Percentiles rank a stretch among this genome's conserved stretches.
Evolutionary conservation across 2,113 vertebrate genomes (phyloP).

Genomic region (Leptodactylus fuscus): DNA sequence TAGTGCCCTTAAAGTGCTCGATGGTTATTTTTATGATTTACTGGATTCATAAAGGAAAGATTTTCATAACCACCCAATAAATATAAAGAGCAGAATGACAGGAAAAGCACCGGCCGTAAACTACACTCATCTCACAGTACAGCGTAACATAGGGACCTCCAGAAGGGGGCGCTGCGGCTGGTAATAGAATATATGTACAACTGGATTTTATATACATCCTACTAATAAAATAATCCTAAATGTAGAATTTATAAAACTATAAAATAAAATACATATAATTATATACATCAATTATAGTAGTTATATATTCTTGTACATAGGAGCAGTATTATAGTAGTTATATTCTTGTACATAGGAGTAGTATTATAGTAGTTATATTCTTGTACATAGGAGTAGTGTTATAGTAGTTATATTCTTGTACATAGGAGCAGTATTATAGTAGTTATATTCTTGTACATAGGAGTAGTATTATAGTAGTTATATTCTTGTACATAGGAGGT

Average conservation of each 20-base stretch:
- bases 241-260: no score
- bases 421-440: background rate
- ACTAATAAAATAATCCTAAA: background rate
- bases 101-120: background rate
- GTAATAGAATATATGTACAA: background rate
- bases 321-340: background rate
- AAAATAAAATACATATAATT: no score
- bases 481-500: no score
- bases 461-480: background rate
- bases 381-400: background rate
- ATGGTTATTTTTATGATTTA: slow-evolving; percentile 31
- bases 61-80: background rate
- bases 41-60: background rate
- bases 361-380: slow-evolving; percentile 7
- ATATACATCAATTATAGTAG: no score
- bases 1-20: background rate
- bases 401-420: no score
- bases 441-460: background rate
- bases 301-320: background rate
- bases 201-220: background rate
- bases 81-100: background rate
- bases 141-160: background rate
- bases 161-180: background rate
- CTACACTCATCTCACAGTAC: background rate
- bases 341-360: background rate